These are phyloP conservation scores for Circaetus gallicus DNA, from an alignment of 2,113 vertebrate genomes.

Conservation along the genomic window DNA sequence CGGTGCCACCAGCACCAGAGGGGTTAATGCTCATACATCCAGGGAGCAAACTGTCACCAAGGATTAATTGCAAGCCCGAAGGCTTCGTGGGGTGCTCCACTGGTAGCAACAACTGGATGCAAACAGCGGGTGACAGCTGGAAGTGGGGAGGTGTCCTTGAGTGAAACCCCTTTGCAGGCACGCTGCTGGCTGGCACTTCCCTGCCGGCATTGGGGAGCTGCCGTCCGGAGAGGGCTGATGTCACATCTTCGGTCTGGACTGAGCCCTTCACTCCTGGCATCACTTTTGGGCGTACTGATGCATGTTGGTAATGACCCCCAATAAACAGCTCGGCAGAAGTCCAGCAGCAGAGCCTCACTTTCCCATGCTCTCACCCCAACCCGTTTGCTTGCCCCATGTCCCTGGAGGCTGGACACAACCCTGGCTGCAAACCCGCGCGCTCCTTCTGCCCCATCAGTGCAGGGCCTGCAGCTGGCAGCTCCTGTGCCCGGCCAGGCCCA, in stretches of 20 bases:
- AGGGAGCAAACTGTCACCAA: neutral
- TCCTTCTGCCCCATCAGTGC: neutral
- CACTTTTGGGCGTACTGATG: too few relatives aligned
- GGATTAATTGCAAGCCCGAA: neutral
- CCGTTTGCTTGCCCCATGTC: accelerated
- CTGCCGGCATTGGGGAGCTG: accelerated
- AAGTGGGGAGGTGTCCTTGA: neutral
- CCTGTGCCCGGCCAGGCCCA: accelerated
- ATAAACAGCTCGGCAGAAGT: neutral
- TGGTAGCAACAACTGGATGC: neutral
- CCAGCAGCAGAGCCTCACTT: neutral
- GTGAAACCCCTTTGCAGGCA: neutral
- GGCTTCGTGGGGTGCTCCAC: neutral
- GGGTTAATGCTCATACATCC: neutral
- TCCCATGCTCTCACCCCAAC: accelerated
- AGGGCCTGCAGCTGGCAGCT: neutral
- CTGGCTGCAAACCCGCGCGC: neutral
- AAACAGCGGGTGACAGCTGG: neutral
- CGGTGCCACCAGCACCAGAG: accelerated
- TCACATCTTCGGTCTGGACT: accelerated
- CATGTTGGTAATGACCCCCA: accelerated
- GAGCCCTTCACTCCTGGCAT: neutral
- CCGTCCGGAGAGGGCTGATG: neutral
- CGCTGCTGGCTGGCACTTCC: accelerated
- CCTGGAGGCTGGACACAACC: neutral